phyloP scores from a whole-genome alignment of 2,113 vertebrate genomes.

The Pontoporia blainvillei region DNA sequence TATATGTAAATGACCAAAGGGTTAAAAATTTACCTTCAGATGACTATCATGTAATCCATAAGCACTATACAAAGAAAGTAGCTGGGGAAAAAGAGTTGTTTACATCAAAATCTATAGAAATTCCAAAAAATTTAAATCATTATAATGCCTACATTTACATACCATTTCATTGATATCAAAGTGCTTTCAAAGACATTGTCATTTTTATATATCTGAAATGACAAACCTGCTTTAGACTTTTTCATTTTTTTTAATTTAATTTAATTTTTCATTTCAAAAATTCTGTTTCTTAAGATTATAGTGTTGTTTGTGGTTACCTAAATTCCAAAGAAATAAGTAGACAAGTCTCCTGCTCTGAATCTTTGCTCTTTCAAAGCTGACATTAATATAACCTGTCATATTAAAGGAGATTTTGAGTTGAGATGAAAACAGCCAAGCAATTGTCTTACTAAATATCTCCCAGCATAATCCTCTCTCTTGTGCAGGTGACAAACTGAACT shows the following conservation, averaged over 20 bases:
- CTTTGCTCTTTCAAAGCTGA: conserved; percentile 51
- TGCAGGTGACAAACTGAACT: neutral
- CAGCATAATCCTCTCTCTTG: neutral
- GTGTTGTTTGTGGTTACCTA: conserved; percentile 55
- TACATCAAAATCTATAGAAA: neutral
- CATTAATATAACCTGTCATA: conserved; percentile 48
- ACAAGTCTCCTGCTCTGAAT: conserved; percentile 49
- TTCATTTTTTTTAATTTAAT: neutral
- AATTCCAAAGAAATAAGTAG: conserved; percentile 63
- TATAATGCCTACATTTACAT: neutral
- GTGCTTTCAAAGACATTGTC: neutral
- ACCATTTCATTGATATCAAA: neutral
- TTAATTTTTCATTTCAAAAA: conserved; percentile 37
- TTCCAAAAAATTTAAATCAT: neutral
- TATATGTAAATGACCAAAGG: neutral
- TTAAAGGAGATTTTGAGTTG: conserved; percentile 46
- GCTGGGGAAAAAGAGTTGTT: neutral
- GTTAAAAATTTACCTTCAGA: neutral
- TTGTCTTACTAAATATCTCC: conserved; percentile 16
- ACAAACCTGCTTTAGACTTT: neutral
- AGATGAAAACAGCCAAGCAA: conserved; percentile 31
- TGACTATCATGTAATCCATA: neutral
- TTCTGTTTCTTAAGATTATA: conserved; percentile 55
- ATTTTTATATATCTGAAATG: neutral
- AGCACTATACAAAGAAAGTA: conserved; percentile 4